Conservation (phyloP, 2,113 vertebrate genomes). For the Elaphurus davidianus region DNA sequence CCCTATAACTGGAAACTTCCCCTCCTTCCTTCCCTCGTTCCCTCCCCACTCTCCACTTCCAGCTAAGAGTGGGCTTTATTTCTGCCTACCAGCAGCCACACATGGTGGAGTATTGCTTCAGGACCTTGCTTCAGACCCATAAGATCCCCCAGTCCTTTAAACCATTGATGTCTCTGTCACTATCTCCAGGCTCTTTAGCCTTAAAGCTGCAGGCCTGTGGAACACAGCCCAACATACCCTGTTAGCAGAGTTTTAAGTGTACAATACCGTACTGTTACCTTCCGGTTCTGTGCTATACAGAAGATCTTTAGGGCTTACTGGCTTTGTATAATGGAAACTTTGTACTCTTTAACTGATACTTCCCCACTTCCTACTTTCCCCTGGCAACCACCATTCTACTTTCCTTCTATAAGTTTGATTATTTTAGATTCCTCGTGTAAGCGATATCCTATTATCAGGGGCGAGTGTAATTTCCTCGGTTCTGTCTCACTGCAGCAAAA, state of each 20-base stretch:
- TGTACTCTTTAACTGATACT: not conserved
- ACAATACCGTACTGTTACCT: not conserved
- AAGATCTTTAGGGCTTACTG: not conserved
- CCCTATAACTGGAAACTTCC: not conserved
- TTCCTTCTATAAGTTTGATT: not conserved
- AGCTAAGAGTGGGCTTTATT: not conserved
- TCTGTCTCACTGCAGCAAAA: not conserved
- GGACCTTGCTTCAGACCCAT: not conserved
- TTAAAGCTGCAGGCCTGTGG: not conserved
- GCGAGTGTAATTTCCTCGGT: rapidly evolving
- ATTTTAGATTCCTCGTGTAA: not conserved
- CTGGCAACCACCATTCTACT: not conserved
- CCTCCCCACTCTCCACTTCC: not conserved
- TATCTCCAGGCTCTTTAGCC: not conserved
- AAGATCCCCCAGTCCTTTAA: not conserved
- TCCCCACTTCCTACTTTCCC: not conserved
- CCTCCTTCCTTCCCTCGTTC: not conserved
- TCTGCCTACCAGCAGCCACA: not conserved
- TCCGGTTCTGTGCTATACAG: not conserved
- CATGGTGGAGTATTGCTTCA: not conserved
- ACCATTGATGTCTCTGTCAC: not conserved
- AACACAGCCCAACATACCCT: not conserved
- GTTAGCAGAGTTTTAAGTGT: not conserved
- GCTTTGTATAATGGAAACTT: not conserved
- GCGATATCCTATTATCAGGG: not conserved